Percentiles rank a stretch among this genome's conserved stretches.
phyloP scores from a whole-genome alignment of 2,888 invertebrate genomes.

The Nephrotoma guestfalica region DNA sequence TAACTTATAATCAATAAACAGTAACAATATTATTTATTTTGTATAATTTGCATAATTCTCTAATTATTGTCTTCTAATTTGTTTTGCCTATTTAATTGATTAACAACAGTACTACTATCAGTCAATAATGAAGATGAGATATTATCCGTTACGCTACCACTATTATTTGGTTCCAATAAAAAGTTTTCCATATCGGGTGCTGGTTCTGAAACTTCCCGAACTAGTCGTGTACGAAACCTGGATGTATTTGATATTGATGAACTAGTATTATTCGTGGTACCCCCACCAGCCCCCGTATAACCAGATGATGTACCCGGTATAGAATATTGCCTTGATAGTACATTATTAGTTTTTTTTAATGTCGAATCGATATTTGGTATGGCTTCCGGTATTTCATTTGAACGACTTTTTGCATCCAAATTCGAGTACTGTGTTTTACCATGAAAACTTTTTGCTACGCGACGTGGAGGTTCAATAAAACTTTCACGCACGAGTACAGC shows the following conservation, averaged over 20 bases:
- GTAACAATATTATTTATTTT: too few species aligned
- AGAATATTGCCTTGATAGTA: neutral
- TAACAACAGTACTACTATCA: neutral
- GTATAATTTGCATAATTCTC: neutral
- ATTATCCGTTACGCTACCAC: neutral
- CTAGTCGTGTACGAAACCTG: neutral
- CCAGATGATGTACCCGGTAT: neutral
- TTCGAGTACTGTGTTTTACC: constrained; percentile 21
- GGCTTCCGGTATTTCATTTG: neutral
- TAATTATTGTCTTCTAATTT: neutral
- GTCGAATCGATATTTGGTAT: neutral
- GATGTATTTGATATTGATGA: neutral
- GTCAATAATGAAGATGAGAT: neutral
- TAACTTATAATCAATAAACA: too few species aligned
- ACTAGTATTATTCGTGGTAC: neutral
- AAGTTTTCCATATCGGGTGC: neutral
- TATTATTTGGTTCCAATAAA: neutral
- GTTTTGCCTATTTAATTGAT: neutral
- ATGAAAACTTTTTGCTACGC: constrained; percentile 33
- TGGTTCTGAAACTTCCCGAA: neutral
- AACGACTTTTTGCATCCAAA: neutral
- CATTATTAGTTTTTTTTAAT: neutral
- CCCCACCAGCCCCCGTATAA: neutral
- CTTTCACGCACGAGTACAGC: constrained; percentile 35
- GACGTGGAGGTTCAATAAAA: constrained; percentile 37